Evolutionary conservation across 2,113 vertebrate species (phyloP).

Genomic region (Syngnathoides biaculeatus): DNA sequence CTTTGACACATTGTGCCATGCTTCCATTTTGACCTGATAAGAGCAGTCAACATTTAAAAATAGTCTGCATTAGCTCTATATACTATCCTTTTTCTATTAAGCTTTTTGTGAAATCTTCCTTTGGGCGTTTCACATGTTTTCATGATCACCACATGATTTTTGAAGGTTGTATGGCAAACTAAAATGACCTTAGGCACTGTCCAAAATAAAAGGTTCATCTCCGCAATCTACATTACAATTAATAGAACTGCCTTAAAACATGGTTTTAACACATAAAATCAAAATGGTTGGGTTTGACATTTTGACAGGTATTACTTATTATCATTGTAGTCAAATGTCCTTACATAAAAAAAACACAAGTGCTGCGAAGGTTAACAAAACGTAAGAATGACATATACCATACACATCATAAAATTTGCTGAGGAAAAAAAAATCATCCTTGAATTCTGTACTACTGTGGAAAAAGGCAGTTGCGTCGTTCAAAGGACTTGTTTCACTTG

Average conservation of each 20-base stretch:
- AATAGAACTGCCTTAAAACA: neutral
- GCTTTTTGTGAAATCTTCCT: conserved; percentile 18
- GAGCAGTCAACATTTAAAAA: conserved; percentile 53
- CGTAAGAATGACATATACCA: neutral
- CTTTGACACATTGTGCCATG: conserved; percentile 19
- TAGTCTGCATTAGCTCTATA: conserved; percentile 29
- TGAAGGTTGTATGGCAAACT: neutral
- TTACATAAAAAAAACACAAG: neutral
- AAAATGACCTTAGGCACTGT: neutral
- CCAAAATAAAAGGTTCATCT: no score
- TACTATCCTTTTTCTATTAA: conserved; percentile 18
- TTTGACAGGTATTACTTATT: neutral
- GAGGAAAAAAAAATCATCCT: neutral
- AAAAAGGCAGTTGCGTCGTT: neutral
- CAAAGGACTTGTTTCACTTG: neutral
- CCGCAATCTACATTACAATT: no score
- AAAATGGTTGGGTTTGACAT: neutral
- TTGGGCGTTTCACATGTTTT: conserved; percentile 11
- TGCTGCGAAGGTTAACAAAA: neutral
- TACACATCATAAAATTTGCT: neutral
- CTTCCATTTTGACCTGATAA: conserved; percentile 51
- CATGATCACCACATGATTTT: neutral
- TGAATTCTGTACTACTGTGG: neutral
- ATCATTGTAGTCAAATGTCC: no score
- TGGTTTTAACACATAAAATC: no score